phyloP scores from a whole-genome alignment of 2,797 vertebrate genomes.

The Cacajao melanocephalus region DNA sequence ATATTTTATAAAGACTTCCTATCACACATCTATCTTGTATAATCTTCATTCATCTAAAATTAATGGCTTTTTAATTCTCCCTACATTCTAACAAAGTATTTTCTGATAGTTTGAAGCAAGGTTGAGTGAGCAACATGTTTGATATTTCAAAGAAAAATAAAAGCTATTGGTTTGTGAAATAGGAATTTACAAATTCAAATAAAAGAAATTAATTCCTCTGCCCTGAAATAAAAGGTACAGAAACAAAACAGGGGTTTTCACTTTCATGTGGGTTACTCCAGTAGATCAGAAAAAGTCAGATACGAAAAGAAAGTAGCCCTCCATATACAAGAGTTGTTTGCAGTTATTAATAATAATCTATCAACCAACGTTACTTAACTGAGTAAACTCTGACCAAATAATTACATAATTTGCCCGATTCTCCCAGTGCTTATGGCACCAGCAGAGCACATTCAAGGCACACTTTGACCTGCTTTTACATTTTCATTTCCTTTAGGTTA shows the following conservation, averaged over 20 bases:
- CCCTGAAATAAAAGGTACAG: background rate
- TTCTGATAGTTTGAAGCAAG: slow-evolving; percentile 51
- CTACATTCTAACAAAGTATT: background rate
- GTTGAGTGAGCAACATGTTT: slow-evolving; percentile 1
- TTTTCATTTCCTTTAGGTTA: background rate
- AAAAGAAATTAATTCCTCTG: background rate
- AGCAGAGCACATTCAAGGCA: background rate
- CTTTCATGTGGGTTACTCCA: background rate
- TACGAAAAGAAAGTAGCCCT: slow-evolving; percentile 44
- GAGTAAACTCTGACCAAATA: slow-evolving; percentile 21
- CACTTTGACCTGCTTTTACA: background rate
- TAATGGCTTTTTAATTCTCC: slow-evolving; percentile 46
- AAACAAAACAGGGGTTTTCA: background rate
- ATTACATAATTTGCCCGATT: slow-evolving; percentile 17
- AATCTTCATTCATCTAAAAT: slow-evolving; percentile 47
- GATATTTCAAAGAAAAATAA: slow-evolving; percentile 31
- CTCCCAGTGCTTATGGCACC: background rate
- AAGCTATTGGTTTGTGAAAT: slow-evolving; percentile 5
- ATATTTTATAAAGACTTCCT: slow-evolving; percentile 28
- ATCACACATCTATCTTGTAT: background rate
- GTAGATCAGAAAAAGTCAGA: slow-evolving; percentile 28
- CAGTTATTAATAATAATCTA: slow-evolving; percentile 54
- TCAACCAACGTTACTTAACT: slow-evolving; percentile 50
- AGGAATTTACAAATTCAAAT: background rate
- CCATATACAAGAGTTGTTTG: slow-evolving; percentile 3